Evolutionary conservation across 2,113 vertebrate genomes (phyloP).

Genomic region (Cinclus cinclus): DNA sequence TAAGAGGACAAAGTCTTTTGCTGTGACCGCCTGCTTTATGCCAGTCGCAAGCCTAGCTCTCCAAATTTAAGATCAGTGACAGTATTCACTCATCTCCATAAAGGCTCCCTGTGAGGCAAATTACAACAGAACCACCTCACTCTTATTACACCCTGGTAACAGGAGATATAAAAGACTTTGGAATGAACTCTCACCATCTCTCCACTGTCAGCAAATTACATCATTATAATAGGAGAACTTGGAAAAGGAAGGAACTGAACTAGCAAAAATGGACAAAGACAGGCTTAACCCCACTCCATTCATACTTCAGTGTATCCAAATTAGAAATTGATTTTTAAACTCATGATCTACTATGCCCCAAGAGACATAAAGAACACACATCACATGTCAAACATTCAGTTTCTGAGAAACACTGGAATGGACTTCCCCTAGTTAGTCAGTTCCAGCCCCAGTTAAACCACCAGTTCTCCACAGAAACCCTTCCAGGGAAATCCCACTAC

Average conservation of each 20-base stretch:
- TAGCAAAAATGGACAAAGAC: background rate
- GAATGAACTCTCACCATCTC: background rate
- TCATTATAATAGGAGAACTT: background rate
- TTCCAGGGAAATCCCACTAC: background rate
- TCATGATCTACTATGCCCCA: background rate
- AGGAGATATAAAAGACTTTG: background rate
- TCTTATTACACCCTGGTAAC: background rate
- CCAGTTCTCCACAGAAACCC: background rate
- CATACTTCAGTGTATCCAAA: background rate
- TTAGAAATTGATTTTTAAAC: background rate
- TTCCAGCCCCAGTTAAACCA: background rate
- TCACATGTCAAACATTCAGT: background rate
- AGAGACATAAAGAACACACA: background rate
- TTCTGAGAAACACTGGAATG: background rate
- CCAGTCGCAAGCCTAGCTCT: background rate
- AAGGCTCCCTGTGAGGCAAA: background rate
- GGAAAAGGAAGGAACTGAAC: background rate
- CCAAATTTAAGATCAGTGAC: background rate
- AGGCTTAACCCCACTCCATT: background rate
- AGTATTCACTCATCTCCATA: background rate
- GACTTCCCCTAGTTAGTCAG: background rate
- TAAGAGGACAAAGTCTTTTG: background rate
- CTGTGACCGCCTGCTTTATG: background rate
- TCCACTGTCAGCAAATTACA: background rate
- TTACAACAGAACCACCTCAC: background rate